Percentiles rank a stretch among this genome's conserved stretches.
Conservation (phyloP, 2,888 invertebrate genomes). For the Hipparchia semele region DNA sequence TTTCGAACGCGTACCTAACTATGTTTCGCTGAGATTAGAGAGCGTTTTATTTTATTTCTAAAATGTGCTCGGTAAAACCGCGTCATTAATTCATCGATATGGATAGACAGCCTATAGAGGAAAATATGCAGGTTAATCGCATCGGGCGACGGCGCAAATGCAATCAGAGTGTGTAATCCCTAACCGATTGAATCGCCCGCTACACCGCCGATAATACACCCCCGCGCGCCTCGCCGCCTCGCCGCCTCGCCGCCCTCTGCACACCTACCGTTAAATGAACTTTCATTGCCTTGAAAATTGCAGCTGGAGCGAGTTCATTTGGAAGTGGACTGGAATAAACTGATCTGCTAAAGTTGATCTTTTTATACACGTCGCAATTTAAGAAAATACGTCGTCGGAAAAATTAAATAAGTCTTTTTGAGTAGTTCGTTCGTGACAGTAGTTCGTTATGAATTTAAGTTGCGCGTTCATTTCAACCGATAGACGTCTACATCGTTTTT, state of each 20-base stretch:
- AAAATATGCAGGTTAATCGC: constrained; percentile 35
- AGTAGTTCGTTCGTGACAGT: no score
- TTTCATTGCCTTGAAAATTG: neutral
- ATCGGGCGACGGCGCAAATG: constrained; percentile 38
- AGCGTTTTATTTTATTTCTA: no score
- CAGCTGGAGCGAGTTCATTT: neutral
- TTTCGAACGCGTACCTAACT: no score
- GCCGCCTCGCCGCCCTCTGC: constrained; percentile 13
- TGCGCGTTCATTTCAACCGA: no score
- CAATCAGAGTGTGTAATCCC: constrained; percentile 45
- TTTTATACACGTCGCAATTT: constrained; percentile 1
- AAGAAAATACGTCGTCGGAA: neutral
- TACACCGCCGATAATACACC: constrained; percentile 34
- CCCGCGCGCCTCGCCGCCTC: neutral
- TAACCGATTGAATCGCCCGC: constrained; percentile 38
- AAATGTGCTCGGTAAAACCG: neutral
- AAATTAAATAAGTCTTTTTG: neutral
- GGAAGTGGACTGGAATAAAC: neutral
- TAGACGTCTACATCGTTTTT: no score
- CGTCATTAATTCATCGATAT: neutral
- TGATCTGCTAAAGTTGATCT: neutral
- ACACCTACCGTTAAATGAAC: constrained; percentile 18
- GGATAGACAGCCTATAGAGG: neutral
- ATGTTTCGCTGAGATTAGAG: no score
- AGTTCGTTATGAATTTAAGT: no score